Evolutionary conservation across 2,113 vertebrate species (phyloP), one percentile per base, ranked within the genome.

Genomic region (Atrichornis clamosus): DNA sequence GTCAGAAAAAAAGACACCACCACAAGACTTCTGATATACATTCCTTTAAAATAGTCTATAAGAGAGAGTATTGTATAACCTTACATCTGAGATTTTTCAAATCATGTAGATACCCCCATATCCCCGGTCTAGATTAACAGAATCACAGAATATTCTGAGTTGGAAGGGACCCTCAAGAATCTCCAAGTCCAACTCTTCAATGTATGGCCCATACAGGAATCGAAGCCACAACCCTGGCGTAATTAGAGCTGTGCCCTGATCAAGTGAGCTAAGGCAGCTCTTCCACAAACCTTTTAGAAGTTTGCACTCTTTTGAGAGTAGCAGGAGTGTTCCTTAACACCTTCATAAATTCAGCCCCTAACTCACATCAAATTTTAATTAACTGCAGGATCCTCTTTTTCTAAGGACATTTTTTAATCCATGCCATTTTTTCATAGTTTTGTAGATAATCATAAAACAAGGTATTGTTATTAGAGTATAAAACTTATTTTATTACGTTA

Each of bases 81-180:
- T 27, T 72, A 37, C 6, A 53, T 24, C 4, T 64, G 26, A 79
- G 22, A 41, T 73, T 76, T 96, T 64, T 58, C 53, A 87, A 75
- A 81, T 47, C 1, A 4, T 2, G 1, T 32, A 44, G 13, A 6
- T 79, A 28, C 0, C 9, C 10, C 9, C 15, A 63, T 39, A n/a
- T 0, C 6, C 15, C n/a, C 47, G 6, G 2, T 56, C 13, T 80
- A 15, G 10, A 30, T 33, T 77, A 55, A 62, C 27, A 44, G 32
- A 86, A 37, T 33, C 5, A 15, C 4, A 5, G 27, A 37, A 44
- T 68, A 32, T 44, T 68, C 18, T 44, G 18, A 37, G 16, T 44
- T 52, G 53, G 32, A 50, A 68, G 9, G 7, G 26, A 35, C 3
- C 9, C 44, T 32, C 44, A 50, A 32, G 53, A 60, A 23, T 27